These are phyloP conservation scores for Drosophila formosana DNA, from an alignment of 2,888 invertebrate genomes.

Conservation along the genomic window DNA sequence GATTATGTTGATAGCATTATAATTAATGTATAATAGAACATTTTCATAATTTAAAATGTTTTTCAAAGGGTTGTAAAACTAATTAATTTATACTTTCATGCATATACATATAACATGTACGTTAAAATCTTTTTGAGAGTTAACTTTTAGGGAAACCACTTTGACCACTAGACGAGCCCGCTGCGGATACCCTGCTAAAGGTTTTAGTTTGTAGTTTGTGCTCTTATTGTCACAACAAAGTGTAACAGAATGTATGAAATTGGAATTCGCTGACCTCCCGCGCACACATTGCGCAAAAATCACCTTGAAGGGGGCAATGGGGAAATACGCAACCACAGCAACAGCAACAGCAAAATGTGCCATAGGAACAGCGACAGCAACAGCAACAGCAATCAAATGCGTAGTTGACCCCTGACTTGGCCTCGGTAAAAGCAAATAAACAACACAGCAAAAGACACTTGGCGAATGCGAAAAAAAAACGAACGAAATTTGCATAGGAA, in stretches of 20 bases:
- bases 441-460: conserved; percentile 62
- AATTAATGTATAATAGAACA: too few species aligned
- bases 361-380: conserved; percentile 29
- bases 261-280: conserved; percentile 62
- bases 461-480: conserved; percentile 46
- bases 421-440: conserved; percentile 60
- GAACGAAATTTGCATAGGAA: conserved; percentile 62
- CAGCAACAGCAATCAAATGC: conserved; percentile 61
- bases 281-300: conserved; percentile 43
- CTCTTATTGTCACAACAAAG: conserved; percentile 28
- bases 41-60: too few species aligned
- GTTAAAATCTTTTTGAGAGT: too few species aligned
- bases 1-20: too few species aligned
- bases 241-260: conserved; percentile 54
- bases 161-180: too few species aligned
- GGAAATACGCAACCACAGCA: conserved; percentile 34
- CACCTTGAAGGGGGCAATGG: conserved; percentile 31
- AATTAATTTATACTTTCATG: too few species aligned
- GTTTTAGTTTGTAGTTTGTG: not conserved
- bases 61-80: too few species aligned
- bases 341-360: not conserved
- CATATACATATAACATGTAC: too few species aligned
- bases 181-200: conserved; percentile 1
- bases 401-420: conserved; percentile 67
- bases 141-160: too few species aligned